These are phyloP conservation scores for Hipparchia semele DNA, from an alignment of 2,888 invertebrate genomes.

Conservation along the genomic window DNA sequence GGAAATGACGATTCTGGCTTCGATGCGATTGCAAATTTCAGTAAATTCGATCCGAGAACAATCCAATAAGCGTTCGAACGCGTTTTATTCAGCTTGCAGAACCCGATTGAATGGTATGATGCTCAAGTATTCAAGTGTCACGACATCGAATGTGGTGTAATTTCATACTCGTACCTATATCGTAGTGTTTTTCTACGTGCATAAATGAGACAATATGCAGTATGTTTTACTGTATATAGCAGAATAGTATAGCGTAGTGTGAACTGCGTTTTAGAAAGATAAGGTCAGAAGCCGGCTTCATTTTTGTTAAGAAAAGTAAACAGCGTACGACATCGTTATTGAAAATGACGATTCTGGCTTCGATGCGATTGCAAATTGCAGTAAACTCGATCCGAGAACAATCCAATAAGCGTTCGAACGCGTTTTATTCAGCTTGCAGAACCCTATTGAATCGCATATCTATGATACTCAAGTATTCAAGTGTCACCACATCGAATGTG, in stretches of 20 bases:
- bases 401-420: conserved; percentile 44
- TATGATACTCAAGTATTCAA: conserved; percentile 39
- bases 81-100: conserved; percentile 41
- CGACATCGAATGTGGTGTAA: conserved; percentile 38
- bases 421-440: conserved; percentile 41
- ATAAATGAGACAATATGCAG: no score
- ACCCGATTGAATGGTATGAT: conserved; percentile 42
- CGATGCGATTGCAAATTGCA: conserved; percentile 37
- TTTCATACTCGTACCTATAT: conserved; percentile 28
- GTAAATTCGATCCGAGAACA: conserved; percentile 42
- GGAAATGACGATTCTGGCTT: conserved; percentile 37
- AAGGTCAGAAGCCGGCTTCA: no score
- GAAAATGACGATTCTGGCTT: conserved; percentile 37
- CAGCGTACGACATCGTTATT: conserved; percentile 24
- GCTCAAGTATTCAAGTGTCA: conserved; percentile 41
- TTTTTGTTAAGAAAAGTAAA: conserved; percentile 13
- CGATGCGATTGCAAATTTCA: conserved; percentile 37
- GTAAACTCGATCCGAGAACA: conserved; percentile 42
- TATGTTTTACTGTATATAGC: no score
- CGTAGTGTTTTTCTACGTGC: no score
- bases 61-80: conserved; percentile 44
- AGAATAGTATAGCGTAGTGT: no score
- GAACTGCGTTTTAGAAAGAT: no score
- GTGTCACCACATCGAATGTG: conserved; percentile 39
- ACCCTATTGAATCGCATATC: conserved; percentile 43